These are phyloP conservation scores for Ammodytes marinus DNA, from an alignment of 2,113 vertebrate species.

Conservation along the genomic window DNA sequence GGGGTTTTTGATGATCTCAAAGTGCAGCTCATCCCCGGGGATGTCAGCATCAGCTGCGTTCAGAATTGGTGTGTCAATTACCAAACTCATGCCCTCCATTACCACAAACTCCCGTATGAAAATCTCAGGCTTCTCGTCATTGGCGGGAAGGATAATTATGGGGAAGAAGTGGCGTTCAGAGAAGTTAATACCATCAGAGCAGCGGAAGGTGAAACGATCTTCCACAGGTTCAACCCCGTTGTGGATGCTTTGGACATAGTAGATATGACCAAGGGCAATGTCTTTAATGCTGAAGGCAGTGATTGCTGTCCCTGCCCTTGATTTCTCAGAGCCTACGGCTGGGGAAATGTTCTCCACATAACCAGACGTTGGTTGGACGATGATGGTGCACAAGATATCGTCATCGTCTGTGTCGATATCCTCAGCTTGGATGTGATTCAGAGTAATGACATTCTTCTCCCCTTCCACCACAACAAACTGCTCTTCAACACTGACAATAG, in stretches of 20 bases:
- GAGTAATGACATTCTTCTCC: constrained; percentile 86
- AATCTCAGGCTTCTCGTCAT: constrained; percentile 94
- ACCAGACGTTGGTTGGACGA: constrained; percentile 92
- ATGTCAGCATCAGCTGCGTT: constrained; percentile 91
- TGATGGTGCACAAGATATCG: constrained; percentile 93
- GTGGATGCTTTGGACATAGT: constrained; percentile 96
- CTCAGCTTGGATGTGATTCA: constrained; percentile 85
- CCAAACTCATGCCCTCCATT: constrained; percentile 96
- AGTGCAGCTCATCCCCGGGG: constrained; percentile 87
- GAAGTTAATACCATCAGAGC: constrained; percentile 96
- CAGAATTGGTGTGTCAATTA: constrained; percentile 92
- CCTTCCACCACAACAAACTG: constrained; percentile 86
- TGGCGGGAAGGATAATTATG: constrained; percentile 89
- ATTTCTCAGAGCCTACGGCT: constrained; percentile 95
- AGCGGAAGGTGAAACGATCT: constrained; percentile 92
- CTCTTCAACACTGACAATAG: constrained; percentile 80
- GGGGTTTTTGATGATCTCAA: constrained; percentile 89
- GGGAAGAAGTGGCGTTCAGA: constrained; percentile 92
- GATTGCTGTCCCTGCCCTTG: constrained; percentile 90
- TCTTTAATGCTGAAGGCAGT: constrained; percentile 95
- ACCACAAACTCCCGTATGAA: constrained; percentile 93
- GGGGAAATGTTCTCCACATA: constrained; percentile 97
- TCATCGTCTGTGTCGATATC: constrained; percentile 91
- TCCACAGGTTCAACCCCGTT: constrained; percentile 93
- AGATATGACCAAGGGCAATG: constrained; percentile 87